Base-by-base conservation (phyloP, 2,888 invertebrate species). In the Sarcophaga rosellei region DNA sequence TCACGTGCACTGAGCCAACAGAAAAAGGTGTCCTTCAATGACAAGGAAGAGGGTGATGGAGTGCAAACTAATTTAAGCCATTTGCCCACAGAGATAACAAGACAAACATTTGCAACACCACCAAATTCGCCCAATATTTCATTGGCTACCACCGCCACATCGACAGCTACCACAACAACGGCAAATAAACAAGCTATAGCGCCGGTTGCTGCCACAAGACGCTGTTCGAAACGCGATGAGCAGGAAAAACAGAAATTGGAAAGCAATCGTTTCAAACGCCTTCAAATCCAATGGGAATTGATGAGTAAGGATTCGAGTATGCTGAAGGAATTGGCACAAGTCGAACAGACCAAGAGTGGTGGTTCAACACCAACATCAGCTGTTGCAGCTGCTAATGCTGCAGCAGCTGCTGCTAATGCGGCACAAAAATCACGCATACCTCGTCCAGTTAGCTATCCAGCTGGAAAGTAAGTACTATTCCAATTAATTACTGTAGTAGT, bases 71-170 rank as follows among this genome's bases (percentile, higher is more conserved):
- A 70, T 84, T 72, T 74, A 44, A 57, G 17, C 0, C 87, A 88
- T 44, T 74, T 88, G 76, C 87, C 79, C 10, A 73, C 88, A 0
- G 89, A 89, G 69, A 73, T 74, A n/a, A 74, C 76, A n/a, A 86
- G 87, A 6, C 88, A 89, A 44, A 91, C 93, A 89, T 93, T 95
- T 84, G 93, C 94, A 63, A 96, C 96, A 85, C 96, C 96, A 84
- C 96, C 96, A 87, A 96, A 96, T 92, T 96, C 96, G 65, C 96
- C 96, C 70, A 96, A 96, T 92, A 95, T 96, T 88, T 96, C 96
- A 70, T 94, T 95, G 91, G 94, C 92, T 17, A 88, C 84, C 23
- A 86, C 89, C 21, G 88, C 89, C 59, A 88, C 88, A 1, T 87
- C 78, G n/a, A 53, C 47, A 25, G 44, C 69, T 15, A 23, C 35